phyloP scores from a whole-genome alignment of 1,140 invertebrate genomes.

The Antheraea mylitta region DNA sequence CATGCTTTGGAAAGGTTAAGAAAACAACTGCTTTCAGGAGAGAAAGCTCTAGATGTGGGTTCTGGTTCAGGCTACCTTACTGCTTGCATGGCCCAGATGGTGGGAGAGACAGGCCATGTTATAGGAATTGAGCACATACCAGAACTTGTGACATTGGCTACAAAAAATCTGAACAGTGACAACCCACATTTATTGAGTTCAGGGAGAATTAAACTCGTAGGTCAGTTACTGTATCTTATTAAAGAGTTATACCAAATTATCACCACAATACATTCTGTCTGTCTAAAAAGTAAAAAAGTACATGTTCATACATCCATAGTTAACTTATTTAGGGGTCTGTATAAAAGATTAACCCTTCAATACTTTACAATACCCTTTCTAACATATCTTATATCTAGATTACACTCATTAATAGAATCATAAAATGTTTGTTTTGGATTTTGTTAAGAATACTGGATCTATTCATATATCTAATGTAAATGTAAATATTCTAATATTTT shows the following conservation, averaged over 20 bases:
- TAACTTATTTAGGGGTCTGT: no score
- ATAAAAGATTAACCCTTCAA: no score
- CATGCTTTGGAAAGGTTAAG: conserved; percentile 94
- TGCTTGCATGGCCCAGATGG: conserved; percentile 95
- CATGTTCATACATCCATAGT: no score
- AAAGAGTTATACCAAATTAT: neutral
- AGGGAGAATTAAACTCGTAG: conserved; percentile 84
- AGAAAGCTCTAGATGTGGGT: conserved; percentile 94
- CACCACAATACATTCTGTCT: no score
- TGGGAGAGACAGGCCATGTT: conserved; percentile 85
- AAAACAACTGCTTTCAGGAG: conserved; percentile 89
- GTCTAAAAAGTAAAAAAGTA: no score
- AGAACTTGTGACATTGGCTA: conserved; percentile 88
- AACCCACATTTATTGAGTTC: conserved; percentile 83
- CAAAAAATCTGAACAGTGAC: conserved; percentile 88
- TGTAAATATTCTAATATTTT: no score
- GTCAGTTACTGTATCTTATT: conserved; percentile 66
- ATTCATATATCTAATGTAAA: no score
- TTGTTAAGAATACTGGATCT: no score
- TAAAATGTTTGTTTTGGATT: no score
- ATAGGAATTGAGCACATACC: conserved; percentile 97
- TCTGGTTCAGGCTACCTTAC: conserved; percentile 98
- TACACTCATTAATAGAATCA: no score
- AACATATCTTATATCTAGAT: no score
- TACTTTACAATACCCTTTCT: no score